Percentiles rank a stretch among this genome's conserved stretches.
phyloP scores from a whole-genome alignment of 2,888 invertebrate genomes.

The Phalangium opilio region DNA sequence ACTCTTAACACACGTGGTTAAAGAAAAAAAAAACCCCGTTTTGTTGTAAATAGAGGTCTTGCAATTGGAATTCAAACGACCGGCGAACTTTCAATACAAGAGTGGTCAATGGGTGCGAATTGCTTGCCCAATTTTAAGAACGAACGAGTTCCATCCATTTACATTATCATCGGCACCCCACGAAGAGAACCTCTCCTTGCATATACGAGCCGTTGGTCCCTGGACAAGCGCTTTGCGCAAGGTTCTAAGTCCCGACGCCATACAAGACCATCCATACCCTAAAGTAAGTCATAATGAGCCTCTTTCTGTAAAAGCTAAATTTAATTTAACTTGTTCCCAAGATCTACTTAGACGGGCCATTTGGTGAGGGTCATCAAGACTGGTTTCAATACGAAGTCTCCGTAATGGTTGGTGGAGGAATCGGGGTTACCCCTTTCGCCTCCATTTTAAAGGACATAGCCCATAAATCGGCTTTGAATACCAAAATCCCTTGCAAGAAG shows the following conservation, averaged over 20 bases:
- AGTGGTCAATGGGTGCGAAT: slow-evolving; percentile 48
- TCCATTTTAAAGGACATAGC: slow-evolving; percentile 47
- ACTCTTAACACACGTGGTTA: no score
- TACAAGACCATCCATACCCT: no score
- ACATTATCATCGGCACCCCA: slow-evolving; percentile 46
- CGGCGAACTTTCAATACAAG: slow-evolving; percentile 43
- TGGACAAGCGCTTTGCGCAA: slow-evolving; percentile 40
- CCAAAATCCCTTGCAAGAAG: slow-evolving; percentile 30
- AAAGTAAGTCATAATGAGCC: no score
- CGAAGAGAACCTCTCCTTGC: slow-evolving; percentile 40
- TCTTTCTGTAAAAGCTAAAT: no score
- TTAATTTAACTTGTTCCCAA: slow-evolving; percentile 15
- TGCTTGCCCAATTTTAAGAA: slow-evolving; percentile 39
- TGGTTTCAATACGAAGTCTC: slow-evolving; percentile 45
- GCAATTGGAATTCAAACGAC: slow-evolving; percentile 41
- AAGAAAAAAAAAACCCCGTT: no score
- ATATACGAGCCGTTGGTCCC: slow-evolving; percentile 45
- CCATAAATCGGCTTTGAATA: slow-evolving; percentile 27
- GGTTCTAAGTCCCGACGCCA: no score
- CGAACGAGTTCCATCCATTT: slow-evolving; percentile 45
- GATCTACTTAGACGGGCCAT: slow-evolving; percentile 44
- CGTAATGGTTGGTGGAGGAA: slow-evolving; percentile 45
- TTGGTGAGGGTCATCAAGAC: slow-evolving; percentile 47
- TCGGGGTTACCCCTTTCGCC: slow-evolving; percentile 49
- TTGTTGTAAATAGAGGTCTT: slow-evolving; percentile 46